Evolutionary conservation across 64 coral and sea anemone species (phyloP), one percentile per base, ranked within the genome.

Genomic region (Pocillopora damicornis): DNA sequence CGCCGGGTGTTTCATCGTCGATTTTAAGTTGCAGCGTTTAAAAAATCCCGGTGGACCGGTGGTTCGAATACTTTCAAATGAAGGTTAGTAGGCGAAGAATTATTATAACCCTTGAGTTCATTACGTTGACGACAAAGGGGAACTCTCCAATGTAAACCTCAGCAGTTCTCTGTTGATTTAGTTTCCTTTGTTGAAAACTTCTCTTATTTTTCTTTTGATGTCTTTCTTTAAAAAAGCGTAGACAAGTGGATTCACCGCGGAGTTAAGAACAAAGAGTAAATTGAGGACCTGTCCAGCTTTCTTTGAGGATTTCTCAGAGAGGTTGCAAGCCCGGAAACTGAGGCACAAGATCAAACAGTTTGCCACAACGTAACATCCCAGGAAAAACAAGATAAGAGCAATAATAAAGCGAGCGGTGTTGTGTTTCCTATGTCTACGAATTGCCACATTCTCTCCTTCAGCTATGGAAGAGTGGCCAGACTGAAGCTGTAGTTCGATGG

Each of bases 211-310:
- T 69, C 18, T 69, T 5, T n/a, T 69, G 18, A 69, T 69, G 75
- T 77, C 75, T 22, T 20, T 17, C 38, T 77, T 77, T 18, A 79
- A 79, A 59, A 79, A 57, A 18, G 76, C 76, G 56, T 59, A 79
- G 60, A 60, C 57, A 11, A 79, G 26, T 11, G 57, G 76, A 60
- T 79, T 79, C 22, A 30, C 77, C 16, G 77, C 11, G 1, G 77
- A 79, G 20, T 79, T 79, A 1, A 22, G 22, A 26, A 60, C 57
- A 12, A 79, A 13, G 77, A 79, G 77, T 26, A 60, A 15, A 22
- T 15, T 77, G 57, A 77, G 37, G 1, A 58, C 58, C 77, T 15
- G 58, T 20, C 9, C 58, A 25, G 9, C 25, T 20, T 57, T 16
- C 17, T 45, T 42, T 6, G 37, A 77, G 13, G 13, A 16, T 22